Percentiles rank a stretch among this genome's conserved stretches.
phyloP scores from a whole-genome alignment of 2,888 invertebrate genomes.

The Lottia scabra region DNA sequence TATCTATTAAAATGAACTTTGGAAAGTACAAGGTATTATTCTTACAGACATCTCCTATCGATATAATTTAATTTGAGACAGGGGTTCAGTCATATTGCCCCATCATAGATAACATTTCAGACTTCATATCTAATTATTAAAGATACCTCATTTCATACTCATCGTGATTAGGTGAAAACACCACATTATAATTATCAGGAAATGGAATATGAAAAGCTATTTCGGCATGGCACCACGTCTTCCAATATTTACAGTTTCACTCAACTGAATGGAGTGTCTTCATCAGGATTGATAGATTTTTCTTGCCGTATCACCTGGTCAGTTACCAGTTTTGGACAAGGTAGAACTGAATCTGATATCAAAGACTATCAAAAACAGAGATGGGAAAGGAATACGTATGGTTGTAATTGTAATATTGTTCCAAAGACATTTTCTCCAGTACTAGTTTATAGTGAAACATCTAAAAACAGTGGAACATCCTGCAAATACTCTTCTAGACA shows the following conservation, averaged over 20 bases:
- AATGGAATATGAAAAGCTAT: constrained; percentile 4
- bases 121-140: background rate
- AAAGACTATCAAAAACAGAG: background rate
- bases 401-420: background rate
- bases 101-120: background rate
- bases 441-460: constrained; percentile 20
- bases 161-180: background rate
- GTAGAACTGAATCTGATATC: background rate
- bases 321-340: constrained; percentile 1
- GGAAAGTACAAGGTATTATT: constrained; percentile 16
- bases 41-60: background rate
- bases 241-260: constrained; percentile 17
- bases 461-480: background rate
- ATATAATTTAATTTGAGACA: background rate
- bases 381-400: background rate
- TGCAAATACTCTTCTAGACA: background rate
- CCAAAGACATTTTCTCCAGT: constrained; percentile 27
- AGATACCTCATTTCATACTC: too few species aligned
- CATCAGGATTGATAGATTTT: constrained; percentile 24
- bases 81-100: background rate
- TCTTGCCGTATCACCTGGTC: constrained; percentile 21
- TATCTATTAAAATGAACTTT: constrained; percentile 20
- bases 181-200: background rate
- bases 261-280: constrained; percentile 19
- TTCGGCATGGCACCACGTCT: constrained; percentile 13